These are phyloP conservation scores for Trichoplusia ni DNA, from an alignment of 1,140 invertebrate species.

Conservation along the genomic window DNA sequence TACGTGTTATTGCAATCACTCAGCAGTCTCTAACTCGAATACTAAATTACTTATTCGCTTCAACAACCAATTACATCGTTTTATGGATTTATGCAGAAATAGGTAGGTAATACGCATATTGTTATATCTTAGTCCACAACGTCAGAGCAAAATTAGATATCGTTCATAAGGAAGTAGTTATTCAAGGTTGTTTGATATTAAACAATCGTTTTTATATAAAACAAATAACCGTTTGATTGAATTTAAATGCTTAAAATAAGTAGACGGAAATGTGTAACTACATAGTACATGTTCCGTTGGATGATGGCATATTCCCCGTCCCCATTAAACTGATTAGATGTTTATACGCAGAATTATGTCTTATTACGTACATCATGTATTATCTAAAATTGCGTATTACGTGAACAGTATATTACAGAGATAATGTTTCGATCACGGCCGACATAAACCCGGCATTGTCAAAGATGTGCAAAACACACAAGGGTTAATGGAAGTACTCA, in stretches of 20 bases:
- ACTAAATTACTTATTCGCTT: no score
- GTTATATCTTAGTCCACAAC: no score
- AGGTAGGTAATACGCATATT: no score
- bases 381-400: slow-evolving; percentile 19
- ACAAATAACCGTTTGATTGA: neutral
- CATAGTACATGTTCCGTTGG: neutral
- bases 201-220: no score
- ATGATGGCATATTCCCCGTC: neutral
- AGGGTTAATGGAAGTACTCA: slow-evolving; percentile 59
- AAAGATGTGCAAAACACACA: slow-evolving; percentile 39
- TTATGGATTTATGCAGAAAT: neutral
- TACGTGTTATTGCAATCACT: no score
- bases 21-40: no score
- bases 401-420: slow-evolving; percentile 17
- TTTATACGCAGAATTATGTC: slow-evolving; percentile 2
- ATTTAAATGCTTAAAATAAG: neutral
- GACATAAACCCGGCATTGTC: slow-evolving; percentile 29
- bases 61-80: neutral
- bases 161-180: slow-evolving; percentile 1
- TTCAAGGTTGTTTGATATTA: slow-evolving; percentile 3
- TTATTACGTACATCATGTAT: slow-evolving; percentile 21
- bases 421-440: slow-evolving; percentile 5
- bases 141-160: neutral
- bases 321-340: slow-evolving; percentile 16
- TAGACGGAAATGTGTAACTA: neutral